Base-by-base conservation (phyloP, 30 jellyfish, hydroid and myxozoan genomes). In the Aurelia sp. region DNA sequence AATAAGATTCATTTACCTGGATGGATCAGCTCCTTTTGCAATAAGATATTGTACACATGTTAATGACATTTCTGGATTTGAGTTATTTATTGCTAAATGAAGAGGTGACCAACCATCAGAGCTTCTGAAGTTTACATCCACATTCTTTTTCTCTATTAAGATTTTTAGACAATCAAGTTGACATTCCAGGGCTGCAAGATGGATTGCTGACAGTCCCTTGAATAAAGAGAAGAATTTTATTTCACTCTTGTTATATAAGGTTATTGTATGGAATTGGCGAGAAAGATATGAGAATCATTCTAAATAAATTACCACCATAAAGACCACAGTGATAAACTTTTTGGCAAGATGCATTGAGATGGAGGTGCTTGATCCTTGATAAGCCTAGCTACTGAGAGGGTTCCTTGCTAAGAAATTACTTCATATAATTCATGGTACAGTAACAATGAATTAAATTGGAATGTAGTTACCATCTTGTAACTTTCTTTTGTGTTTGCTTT, bases 181-280 rank as follows among this genome's bases (percentile, higher is more conserved):
- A 61, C 96, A 86, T 27, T 86, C 96, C 23, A 86, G 72, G 50
- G 96, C 85, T 22, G 96, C 96, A 76, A 86, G 86, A 66, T 86
- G 96, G 30, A 86, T 58, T 9, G 96, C 89, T 22, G 83, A 67
- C 13, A 86, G 71, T 18, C 96, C 96, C 96, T 86, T 41, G 41
- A 61, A 44, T 44, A 44, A 70, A 68, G 20, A 40, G 0, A 13
- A 27, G 2, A 27, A 0, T 27, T 27, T 27, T 27, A 1, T 27
- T 27, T 2, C 33, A 27, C 33, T 27, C 33, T 27, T 27, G 33
- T 27, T 1, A 27, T 27, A 27, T 27, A 27, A 2, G 33, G 33
- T 27, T 27, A 27, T 2, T 27, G 33, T 27, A 27, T 27, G 33
- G 33, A 27, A 2, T 27, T 27, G 33, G 33, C 1, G 33, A 27